phyloP scores from a whole-genome alignment of 1,140 invertebrate genomes.

The Drosophila repleta region DNA sequence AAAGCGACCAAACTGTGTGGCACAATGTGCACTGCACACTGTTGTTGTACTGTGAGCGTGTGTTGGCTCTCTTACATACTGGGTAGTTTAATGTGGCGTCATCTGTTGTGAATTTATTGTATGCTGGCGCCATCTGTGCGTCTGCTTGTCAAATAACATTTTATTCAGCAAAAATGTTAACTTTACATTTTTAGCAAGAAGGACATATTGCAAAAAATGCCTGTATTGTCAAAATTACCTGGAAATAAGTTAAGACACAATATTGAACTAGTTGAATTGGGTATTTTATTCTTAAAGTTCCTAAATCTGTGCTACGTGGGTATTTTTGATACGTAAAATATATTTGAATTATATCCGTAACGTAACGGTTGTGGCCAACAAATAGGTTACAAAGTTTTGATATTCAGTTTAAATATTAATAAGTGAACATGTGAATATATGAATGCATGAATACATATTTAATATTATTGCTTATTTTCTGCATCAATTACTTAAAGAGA shows the following conservation, averaged over 20 bases:
- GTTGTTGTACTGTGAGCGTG: too few relatives aligned
- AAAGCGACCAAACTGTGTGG: background rate
- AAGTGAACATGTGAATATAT: too few relatives aligned
- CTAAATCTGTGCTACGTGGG: background rate
- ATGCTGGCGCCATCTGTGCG: background rate
- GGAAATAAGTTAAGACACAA: too few relatives aligned
- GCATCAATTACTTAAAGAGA: too few relatives aligned
- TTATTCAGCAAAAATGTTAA: conserved; percentile 33
- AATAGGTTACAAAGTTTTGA: too few relatives aligned
- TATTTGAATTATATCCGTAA: background rate
- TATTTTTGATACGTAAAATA: background rate
- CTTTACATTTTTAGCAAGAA: conserved; percentile 4
- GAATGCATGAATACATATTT: too few relatives aligned
- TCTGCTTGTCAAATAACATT: background rate
- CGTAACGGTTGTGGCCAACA: background rate
- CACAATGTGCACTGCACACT: too few relatives aligned
- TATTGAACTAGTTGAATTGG: too few relatives aligned
- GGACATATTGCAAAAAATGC: background rate
- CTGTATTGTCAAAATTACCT: too few relatives aligned
- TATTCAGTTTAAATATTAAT: too few relatives aligned
- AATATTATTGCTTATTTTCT: too few relatives aligned
- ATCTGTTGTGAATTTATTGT: conserved; percentile 14
- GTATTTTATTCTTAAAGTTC: background rate
- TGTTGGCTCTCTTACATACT: too few relatives aligned
- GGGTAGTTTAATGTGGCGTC: background rate